phyloP scores from a whole-genome alignment of 2,113 vertebrate species.

The Triplophysa rosa region DNA sequence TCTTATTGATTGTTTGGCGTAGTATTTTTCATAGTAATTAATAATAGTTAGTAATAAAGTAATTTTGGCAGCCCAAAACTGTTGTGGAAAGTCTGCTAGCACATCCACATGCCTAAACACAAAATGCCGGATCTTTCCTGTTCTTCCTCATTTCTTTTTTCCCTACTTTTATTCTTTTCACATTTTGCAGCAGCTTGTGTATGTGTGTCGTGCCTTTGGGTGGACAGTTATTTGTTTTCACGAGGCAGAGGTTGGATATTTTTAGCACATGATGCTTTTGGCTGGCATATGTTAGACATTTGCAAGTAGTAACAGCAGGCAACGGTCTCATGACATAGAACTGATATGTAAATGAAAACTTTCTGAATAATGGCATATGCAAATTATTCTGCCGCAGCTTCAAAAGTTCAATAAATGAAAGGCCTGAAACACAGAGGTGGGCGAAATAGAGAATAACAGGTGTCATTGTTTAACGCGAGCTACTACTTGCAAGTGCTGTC shows the following conservation, averaged over 20 bases:
- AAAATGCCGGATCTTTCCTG: background rate
- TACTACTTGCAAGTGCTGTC: constrained; percentile 72
- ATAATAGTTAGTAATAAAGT: too few relatives aligned
- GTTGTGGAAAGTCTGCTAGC: background rate
- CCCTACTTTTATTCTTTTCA: background rate
- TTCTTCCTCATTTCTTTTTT: background rate
- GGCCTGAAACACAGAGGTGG: background rate
- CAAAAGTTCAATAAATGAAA: background rate
- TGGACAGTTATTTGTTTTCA: constrained; percentile 66
- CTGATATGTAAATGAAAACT: background rate
- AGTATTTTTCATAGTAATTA: too few relatives aligned
- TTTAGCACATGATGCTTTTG: constrained; percentile 63
- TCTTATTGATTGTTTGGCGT: too few relatives aligned
- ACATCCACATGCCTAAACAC: background rate
- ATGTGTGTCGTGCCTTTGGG: constrained; percentile 49
- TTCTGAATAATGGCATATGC: background rate
- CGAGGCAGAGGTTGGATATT: constrained; percentile 56
- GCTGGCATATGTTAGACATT: constrained; percentile 63
- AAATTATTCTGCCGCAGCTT: background rate
- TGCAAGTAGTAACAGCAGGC: constrained; percentile 69
- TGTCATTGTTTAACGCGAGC: background rate
- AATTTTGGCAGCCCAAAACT: too few relatives aligned
- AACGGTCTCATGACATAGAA: background rate
- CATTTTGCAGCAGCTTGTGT: constrained; percentile 23
- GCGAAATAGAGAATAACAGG: background rate